phyloP scores from a whole-genome alignment of 2,888 invertebrate genomes.

The Ditula angustiorana region DNA sequence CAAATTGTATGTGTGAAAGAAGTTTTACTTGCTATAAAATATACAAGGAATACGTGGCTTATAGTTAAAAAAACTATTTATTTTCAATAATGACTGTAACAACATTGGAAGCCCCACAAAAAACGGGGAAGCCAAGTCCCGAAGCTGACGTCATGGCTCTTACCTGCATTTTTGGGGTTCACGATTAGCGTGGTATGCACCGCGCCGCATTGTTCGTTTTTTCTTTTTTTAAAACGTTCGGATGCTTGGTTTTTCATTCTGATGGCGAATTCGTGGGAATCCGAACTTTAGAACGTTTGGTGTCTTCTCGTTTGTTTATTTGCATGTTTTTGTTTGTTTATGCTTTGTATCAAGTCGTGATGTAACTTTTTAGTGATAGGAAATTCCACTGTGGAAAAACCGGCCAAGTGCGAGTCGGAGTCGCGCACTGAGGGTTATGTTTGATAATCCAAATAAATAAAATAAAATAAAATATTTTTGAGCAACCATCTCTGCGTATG shows the following conservation, averaged over 20 bases:
- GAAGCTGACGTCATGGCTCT: slow-evolving; percentile 6
- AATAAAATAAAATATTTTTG: no score
- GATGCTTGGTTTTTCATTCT: slow-evolving; percentile 44
- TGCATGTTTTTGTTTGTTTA: background rate
- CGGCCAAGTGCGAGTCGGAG: no score
- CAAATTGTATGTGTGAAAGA: no score
- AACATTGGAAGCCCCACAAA: slow-evolving; percentile 7
- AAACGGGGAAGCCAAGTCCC: slow-evolving; percentile 28
- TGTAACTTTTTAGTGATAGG: background rate
- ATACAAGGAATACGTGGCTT: no score
- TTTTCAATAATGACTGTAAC: background rate
- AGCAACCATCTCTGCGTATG: no score
- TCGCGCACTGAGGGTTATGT: no score
- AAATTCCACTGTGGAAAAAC: no score
- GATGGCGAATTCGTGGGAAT: slow-evolving; percentile 48
- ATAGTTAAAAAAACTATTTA: background rate
- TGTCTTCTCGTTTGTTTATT: background rate
- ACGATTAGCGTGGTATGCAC: slow-evolving; percentile 61
- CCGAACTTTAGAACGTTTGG: slow-evolving; percentile 17
- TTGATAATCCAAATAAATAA: no score
- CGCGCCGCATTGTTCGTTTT: slow-evolving; percentile 48
- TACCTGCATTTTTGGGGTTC: slow-evolving; percentile 52
- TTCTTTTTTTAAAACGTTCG: slow-evolving; percentile 44
- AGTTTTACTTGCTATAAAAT: no score
- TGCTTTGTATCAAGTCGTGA: background rate